Base-by-base conservation (phyloP, 2,113 vertebrate genomes). In the Eubucco bourcierii region DNA sequence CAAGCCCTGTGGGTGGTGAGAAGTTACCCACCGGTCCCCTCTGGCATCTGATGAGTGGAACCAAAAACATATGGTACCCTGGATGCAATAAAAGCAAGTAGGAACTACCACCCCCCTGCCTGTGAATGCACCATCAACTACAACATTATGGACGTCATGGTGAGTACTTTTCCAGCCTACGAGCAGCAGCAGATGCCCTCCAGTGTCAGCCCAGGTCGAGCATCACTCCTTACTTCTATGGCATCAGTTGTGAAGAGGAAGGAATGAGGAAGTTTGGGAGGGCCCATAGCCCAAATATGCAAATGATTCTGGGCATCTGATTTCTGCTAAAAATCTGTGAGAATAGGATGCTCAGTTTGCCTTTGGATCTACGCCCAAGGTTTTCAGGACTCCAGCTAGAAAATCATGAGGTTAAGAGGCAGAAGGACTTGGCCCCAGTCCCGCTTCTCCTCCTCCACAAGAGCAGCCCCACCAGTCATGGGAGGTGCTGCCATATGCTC, bases 401-500 rank as follows among this genome's bases (percentile, higher is more conserved):
- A 76, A 94, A 71, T 15, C 65, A 58, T 39, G 82, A 90, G 44
- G 61, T 90, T 84, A 87, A 17, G 50, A 95, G 34, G 55, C 77
- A 85, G 87, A 72, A 83, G 50, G 55, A 83, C 60, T 80, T 94
- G 94, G 95, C 34, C 0, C 13, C 34, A 72, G 52, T 84, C 70
- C 84, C 11, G 2, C 14, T 83, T 72, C 85, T 85, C 37, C 73
- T 86, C 67, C 78, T 85, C 70, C 59, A 85, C 63, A 80, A 39
- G 29, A 88, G 58, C 85, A 78, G 53, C 29, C 29, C 47, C 66
- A 86, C 87, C 80, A 86, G 37, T 59, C 87, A 88, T 17, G 60
- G 58, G 87, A 94, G 83, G 77, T 80, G 85, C 73, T 68, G 87
- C 93, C 91, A 96, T 94, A 94, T 92, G 93, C 61, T 94, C 27